Evolutionary conservation across 2,797 vertebrate species (phyloP).

Genomic region (Caiman crocodilus): DNA sequence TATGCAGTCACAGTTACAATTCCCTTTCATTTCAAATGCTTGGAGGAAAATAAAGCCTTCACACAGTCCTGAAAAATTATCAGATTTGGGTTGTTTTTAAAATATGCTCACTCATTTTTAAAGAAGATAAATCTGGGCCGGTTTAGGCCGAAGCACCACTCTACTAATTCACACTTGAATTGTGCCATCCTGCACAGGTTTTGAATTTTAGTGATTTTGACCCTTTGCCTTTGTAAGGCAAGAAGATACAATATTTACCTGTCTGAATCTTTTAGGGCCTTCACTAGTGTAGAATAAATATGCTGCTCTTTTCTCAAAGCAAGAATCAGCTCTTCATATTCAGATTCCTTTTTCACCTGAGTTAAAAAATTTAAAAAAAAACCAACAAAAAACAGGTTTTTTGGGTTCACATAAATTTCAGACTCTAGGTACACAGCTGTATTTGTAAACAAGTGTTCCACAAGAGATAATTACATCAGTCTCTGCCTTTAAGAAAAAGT

Average conservation of each 20-base stretch:
- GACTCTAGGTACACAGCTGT: background rate
- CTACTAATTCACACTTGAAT: background rate
- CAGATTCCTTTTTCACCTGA: conserved; percentile 81
- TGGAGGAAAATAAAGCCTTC: background rate
- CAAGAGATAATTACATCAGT: background rate
- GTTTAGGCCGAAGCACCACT: background rate
- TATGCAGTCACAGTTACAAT: background rate
- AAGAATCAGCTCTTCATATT: conserved; percentile 87
- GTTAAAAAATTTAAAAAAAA: conserved; percentile 32
- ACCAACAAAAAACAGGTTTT: too few relatives aligned
- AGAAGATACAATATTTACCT: conserved; percentile 81
- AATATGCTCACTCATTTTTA: background rate
- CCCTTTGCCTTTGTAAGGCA: background rate
- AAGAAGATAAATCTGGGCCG: background rate
- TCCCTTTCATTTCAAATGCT: background rate
- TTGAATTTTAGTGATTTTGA: background rate
- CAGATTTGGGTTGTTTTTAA: background rate
- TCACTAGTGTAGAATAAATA: conserved; percentile 90
- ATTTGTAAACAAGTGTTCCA: background rate
- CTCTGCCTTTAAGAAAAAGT: background rate
- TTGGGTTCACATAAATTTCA: too few relatives aligned
- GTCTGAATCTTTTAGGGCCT: conserved; percentile 90
- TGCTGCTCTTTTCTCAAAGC: conserved; percentile 90
- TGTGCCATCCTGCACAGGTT: background rate
- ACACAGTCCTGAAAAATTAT: background rate